Base-by-base conservation (phyloP, 2,888 invertebrate genomes). In the Muscina levida region DNA sequence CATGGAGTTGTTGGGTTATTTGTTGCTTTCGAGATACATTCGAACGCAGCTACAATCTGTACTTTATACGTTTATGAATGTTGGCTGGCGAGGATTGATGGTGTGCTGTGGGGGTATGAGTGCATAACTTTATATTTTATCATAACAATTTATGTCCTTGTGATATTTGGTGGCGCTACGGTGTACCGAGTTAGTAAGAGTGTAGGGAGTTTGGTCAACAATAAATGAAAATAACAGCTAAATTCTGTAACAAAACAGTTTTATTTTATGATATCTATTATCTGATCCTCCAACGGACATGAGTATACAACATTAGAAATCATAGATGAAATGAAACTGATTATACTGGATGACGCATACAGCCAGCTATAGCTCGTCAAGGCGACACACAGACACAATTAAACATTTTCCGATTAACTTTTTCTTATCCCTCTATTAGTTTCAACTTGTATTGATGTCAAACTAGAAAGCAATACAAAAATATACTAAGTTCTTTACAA, bases 1-100 rank as follows among this genome's bases (percentile, higher is more conserved):
- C 74, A 72, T 72, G 68, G 77, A 77, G 77, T 68, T 77, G 72
- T 74, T 77, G 46, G 62, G 62, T 72, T 73, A 68, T 68, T 71
- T 74, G 62, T 44, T 71, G n/a, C 51, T 76, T 56, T 71, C 77
- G 71, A 67, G 62, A 62, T 62, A 62, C 22, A 62, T 31, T 5
- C 31, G 8, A 31, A 31, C 31, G 8, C 3, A 31, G 8, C 31
- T 31, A 31, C 31, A 31, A 31, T 31, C 31, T 31, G 31, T 31
- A 31, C 31, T 31, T 31, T 8, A 4, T 44, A 31, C 46, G 5
- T 62, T 39, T 39, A 62, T 10, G 19, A 37, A 39, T 59, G 11
- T 57, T 1, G 13, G 22, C 42, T 62, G 39, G 4, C 39, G 19
- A 44, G 53, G 62, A 71, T 53, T 67, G 74, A 81, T 68, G 74